Conservation (phyloP, 2,888 invertebrate genomes). For the Scaeva pyrastri region DNA sequence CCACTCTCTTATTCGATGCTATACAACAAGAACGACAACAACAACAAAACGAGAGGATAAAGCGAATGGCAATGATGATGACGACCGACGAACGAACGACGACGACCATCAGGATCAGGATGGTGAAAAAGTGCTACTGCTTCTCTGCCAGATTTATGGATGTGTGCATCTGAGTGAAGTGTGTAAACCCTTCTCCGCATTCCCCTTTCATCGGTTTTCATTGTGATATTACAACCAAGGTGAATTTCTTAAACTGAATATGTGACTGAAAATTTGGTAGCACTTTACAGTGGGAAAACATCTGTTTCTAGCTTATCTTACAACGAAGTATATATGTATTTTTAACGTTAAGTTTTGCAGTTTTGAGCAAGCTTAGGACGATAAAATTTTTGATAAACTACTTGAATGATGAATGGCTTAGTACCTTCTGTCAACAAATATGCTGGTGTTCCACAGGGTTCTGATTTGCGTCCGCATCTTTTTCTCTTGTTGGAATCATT, state of each 20-base stretch:
- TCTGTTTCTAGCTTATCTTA: too few relatives aligned
- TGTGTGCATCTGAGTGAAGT: slow-evolving; percentile 66
- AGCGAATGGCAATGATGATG: slow-evolving; percentile 28
- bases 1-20: neutral
- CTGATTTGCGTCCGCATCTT: too few relatives aligned
- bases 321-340: too few relatives aligned
- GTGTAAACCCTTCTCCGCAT: neutral
- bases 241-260: slow-evolving; percentile 16
- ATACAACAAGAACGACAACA: slow-evolving; percentile 35
- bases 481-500: too few relatives aligned
- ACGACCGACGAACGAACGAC: slow-evolving; percentile 32
- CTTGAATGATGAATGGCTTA: too few relatives aligned
- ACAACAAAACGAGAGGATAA: slow-evolving; percentile 60
- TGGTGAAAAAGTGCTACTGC: slow-evolving; percentile 73
- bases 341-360: too few relatives aligned
- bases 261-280: too few relatives aligned
- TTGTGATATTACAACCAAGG: neutral
- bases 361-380: too few relatives aligned
- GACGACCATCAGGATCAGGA: slow-evolving; percentile 41
- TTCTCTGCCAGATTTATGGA: slow-evolving; percentile 69
- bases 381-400: too few relatives aligned
- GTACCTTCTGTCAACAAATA: too few relatives aligned
- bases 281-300: too few relatives aligned
- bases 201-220: slow-evolving; percentile 14
- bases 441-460: too few relatives aligned